phyloP scores from a whole-genome alignment of 2,113 vertebrate species.

The Cariama cristata region DNA sequence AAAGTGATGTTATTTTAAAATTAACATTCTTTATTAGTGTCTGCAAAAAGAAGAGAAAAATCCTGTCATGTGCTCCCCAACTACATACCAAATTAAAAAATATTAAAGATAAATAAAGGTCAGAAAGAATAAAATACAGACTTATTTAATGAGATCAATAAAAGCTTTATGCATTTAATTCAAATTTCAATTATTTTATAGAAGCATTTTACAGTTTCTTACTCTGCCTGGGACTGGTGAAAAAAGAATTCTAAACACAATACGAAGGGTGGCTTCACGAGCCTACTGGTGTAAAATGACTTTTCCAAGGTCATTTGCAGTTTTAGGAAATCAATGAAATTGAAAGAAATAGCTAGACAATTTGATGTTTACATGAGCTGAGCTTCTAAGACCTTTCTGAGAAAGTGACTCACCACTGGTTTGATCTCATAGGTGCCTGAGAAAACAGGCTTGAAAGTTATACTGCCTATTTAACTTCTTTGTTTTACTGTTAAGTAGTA shows the following conservation, averaged over 20 bases:
- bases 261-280: neutral
- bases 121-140: neutral
- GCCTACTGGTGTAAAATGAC: neutral
- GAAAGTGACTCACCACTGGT: neutral
- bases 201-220: neutral
- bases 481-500: neutral
- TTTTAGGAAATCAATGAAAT: neutral
- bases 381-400: neutral
- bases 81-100: neutral
- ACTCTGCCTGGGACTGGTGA: neutral
- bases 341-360: neutral
- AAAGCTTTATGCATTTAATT: neutral
- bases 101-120: neutral
- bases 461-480: neutral
- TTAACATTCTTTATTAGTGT: neutral
- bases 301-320: neutral
- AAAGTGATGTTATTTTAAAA: neutral
- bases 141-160: neutral
- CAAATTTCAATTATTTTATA: neutral
- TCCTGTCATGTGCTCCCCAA: neutral
- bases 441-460: neutral
- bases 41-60: neutral
- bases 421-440: neutral
- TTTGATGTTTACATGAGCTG: neutral
- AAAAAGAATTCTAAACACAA: neutral